Evolutionary conservation across 2,888 invertebrate species (phyloP).

Genomic region (Erebia epiphron): DNA sequence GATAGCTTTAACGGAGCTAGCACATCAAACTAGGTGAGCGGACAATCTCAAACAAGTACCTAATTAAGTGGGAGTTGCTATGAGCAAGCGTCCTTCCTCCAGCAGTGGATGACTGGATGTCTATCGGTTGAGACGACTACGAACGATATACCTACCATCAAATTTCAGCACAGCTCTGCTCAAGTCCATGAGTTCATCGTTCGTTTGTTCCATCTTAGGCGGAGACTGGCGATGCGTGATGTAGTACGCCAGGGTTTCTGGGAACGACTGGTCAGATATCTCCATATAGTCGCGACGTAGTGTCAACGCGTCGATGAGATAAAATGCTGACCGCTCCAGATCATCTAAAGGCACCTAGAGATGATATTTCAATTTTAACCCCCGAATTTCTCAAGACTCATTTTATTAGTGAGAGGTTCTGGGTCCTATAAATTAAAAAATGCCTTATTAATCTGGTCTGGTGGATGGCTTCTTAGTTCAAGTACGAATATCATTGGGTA

Average conservation of each 20-base stretch:
- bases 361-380: not conserved
- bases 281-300: slow-evolving; percentile 97
- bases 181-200: slow-evolving; percentile 53
- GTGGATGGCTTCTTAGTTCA: too few species aligned
- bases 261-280: slow-evolving; percentile 92
- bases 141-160: slow-evolving; percentile 81
- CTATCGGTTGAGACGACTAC: too few species aligned
- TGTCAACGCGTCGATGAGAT: slow-evolving; percentile 94
- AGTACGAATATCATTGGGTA: too few species aligned
- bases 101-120: too few species aligned
- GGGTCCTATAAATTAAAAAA: too few species aligned
- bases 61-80: too few species aligned
- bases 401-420: too few species aligned
- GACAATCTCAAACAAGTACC: too few species aligned
- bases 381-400: not conserved
- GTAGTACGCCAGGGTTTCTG: slow-evolving; percentile 88
- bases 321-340: slow-evolving; percentile 93
- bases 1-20: too few species aligned
- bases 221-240: slow-evolving; percentile 90
- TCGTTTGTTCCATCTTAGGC: slow-evolving; percentile 85
- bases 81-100: too few species aligned
- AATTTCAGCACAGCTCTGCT: slow-evolving; percentile 85
- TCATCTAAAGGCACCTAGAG: slow-evolving; percentile 95
- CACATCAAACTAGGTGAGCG: too few species aligned
- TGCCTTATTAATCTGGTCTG: too few species aligned